These are phyloP conservation scores for Phrynocephalus versicolor DNA, from an alignment of 2,113 vertebrate species.

Conservation along the genomic window DNA sequence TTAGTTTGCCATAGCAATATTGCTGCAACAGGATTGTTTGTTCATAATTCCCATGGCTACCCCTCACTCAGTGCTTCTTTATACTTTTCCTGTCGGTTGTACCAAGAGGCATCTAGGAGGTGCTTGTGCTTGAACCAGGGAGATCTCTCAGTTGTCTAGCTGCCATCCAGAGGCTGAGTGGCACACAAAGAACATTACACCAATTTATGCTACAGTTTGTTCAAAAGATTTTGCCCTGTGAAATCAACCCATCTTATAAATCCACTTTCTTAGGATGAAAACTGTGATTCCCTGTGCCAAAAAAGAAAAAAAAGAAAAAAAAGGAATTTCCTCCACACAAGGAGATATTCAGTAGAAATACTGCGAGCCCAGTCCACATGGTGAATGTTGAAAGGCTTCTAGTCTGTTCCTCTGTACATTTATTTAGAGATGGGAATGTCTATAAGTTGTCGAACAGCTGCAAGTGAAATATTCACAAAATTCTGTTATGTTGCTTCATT, in stretches of 20 bases:
- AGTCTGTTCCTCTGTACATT: not conserved
- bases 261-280: not conserved
- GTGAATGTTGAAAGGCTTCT: not conserved
- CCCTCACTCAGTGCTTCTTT: too few relatives aligned
- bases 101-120: too few relatives aligned
- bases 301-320: not conserved
- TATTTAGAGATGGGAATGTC: not conserved
- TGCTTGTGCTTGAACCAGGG: too few relatives aligned
- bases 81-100: too few relatives aligned
- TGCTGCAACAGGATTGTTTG: too few relatives aligned
- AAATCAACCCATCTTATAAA: not conserved
- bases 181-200: too few relatives aligned
- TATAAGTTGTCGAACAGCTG: not conserved
- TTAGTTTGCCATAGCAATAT: too few relatives aligned
- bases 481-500: conserved; percentile 30
- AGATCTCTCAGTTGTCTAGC: too few relatives aligned
- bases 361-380: not conserved
- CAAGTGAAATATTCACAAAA: conserved; percentile 1
- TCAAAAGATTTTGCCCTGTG: not conserved
- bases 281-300: not conserved
- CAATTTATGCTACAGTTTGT: too few relatives aligned
- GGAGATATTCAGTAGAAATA: not conserved
- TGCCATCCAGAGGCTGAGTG: too few relatives aligned
- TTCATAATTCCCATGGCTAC: too few relatives aligned
- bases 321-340: not conserved